Base-by-base conservation (phyloP, 2,113 vertebrate species). In the Takifugu flavidus region DNA sequence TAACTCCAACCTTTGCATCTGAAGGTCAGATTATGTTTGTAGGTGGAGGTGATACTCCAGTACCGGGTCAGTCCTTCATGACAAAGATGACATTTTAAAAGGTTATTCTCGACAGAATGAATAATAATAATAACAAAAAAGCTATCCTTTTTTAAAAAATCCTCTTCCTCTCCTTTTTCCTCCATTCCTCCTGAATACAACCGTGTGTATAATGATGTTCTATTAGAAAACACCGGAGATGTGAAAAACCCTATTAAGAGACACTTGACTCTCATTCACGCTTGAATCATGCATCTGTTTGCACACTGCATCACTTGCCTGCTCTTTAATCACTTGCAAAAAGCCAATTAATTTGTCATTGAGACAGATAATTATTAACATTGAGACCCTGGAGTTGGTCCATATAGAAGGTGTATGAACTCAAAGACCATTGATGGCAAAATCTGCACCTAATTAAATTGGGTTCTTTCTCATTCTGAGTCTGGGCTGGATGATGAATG, bases 31-130 rank as follows among this genome's bases (percentile, higher is more conserved):
- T 20, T 20, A 20, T 20, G 20, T 20, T 20, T 20, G 20, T 62
- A 56, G 68, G 73, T 55, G 70, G 50, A 45, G 31, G 11, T 52
- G 70, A 49, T 28, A 44, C 49, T 59, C 20, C 53, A 54, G 59
- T 56, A 27, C 52, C 60, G 54, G 76, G 78, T 83, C 68, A 62
- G 56, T 44, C 45, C 56, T 56, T 53, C 25, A 66, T 4, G 49
- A 80, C 71, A 84, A 78, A 80, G 66, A 54, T 86, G 80, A 65
- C 73, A 86, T 89, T 89, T 88, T 34, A 34, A 86, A 87, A 87
- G 82, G 76, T 78, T 71, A 77, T 56, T 25, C 59, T 26, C 43
- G 53, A 60, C 46, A 56, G 31, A 65, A 65, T 75, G 51, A 63
- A 75, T 62, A 39, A 10, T 39, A 39, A 8, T 3, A 39, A 39